These are phyloP conservation scores for Forficula auricularia DNA, from an alignment of 1,140 invertebrate genomes.

Conservation along the genomic window DNA sequence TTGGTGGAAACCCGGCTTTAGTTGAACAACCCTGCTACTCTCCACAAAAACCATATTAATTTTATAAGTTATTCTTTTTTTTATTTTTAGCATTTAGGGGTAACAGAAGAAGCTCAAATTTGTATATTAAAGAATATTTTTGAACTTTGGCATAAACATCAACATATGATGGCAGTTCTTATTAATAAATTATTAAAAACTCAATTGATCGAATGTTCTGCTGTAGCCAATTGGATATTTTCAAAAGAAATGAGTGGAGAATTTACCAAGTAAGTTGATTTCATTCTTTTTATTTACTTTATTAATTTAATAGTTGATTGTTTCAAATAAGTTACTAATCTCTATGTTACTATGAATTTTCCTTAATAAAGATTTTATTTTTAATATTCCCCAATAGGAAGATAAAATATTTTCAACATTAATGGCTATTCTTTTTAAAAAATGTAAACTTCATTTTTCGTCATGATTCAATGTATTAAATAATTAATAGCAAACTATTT, in stretches of 20 bases:
- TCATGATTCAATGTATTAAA: no score
- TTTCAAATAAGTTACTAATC: constrained; percentile 3
- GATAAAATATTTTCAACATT: no score
- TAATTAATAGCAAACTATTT: no score
- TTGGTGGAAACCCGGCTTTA: no score
- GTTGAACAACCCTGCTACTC: not conserved
- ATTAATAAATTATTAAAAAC: constrained; percentile 96
- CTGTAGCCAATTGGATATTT: constrained; percentile 97
- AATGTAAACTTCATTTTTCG: no score
- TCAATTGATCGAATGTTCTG: constrained; percentile 88
- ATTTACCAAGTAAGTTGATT: constrained; percentile 60
- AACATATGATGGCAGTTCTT: constrained; percentile 91
- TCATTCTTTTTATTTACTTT: constrained; percentile 1
- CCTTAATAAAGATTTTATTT: no score
- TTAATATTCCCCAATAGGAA: no score
- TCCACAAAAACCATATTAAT: constrained; percentile 7
- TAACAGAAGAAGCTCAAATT: constrained; percentile 89
- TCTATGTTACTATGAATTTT: constrained; percentile 1
- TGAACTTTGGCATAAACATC: constrained; percentile 85
- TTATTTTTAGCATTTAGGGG: constrained; percentile 51
- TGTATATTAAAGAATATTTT: constrained; percentile 84
- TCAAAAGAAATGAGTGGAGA: constrained; percentile 86
- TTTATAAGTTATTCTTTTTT: no score
- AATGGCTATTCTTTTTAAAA: no score
- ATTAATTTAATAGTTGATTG: not conserved